phyloP scores from a whole-genome alignment of 2,797 vertebrate genomes.

The Lithobates pipiens region DNA sequence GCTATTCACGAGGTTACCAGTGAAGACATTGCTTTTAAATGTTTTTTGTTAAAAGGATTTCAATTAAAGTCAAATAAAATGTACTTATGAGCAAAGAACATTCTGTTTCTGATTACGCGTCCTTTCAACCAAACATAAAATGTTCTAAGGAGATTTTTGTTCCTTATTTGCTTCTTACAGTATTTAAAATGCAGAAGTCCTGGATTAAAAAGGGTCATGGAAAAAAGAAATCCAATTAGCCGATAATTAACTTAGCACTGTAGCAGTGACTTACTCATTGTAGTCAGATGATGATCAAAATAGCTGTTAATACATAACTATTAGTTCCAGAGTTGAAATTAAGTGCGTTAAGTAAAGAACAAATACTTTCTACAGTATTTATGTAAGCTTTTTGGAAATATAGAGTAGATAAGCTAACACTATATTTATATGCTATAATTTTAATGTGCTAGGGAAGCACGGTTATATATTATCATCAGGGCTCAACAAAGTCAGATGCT shows the following conservation, averaged over 20 bases:
- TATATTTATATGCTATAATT: too few relatives aligned
- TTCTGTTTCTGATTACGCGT: conserved; percentile 37
- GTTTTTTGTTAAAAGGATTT: conserved; percentile 38
- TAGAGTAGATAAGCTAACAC: too few relatives aligned
- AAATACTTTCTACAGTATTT: not conserved
- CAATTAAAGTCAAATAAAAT: conserved; percentile 42
- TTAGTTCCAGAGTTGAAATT: not conserved
- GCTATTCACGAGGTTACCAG: conserved; percentile 24
- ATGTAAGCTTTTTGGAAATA: too few relatives aligned
- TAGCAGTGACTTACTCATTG: not conserved
- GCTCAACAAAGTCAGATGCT: too few relatives aligned
- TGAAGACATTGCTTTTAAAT: conserved; percentile 9
- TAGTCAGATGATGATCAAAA: not conserved
- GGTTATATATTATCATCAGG: too few relatives aligned
- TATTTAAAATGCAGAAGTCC: conserved; percentile 1
- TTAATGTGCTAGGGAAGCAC: too few relatives aligned
- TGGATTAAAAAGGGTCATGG: not conserved
- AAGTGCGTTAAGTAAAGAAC: not conserved
- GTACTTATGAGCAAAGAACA: conserved; percentile 13
- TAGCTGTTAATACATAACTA: not conserved
- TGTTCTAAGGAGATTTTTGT: not conserved
- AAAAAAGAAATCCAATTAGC: conserved; percentile 13
- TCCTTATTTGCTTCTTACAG: not conserved
- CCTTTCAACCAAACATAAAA: conserved; percentile 10
- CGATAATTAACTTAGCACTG: conserved; percentile 4